Percentiles rank a stretch among this genome's conserved stretches.
These are phyloP conservation scores for Sicus ferrugineus DNA, from an alignment of 2,888 invertebrate genomes.

Conservation along the genomic window DNA sequence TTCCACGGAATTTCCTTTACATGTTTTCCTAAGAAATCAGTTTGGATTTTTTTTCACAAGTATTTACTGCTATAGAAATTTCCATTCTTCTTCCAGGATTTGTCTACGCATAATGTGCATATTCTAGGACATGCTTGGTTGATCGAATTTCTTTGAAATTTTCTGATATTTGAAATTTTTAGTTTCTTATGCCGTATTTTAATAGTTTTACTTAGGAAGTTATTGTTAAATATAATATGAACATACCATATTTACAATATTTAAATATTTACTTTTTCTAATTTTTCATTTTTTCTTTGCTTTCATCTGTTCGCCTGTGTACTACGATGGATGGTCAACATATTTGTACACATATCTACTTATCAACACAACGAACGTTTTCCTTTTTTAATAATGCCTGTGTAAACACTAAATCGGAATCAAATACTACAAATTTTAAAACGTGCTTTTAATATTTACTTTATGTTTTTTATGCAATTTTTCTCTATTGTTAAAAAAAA, in stretches of 20 bases:
- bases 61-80: too few species aligned
- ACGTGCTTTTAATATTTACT: slow-evolving; percentile 34
- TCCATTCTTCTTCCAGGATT: too few species aligned
- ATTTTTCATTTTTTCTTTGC: slow-evolving; percentile 53
- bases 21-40: too few species aligned
- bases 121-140: too few species aligned
- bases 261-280: slow-evolving; percentile 46
- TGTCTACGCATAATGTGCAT: too few species aligned
- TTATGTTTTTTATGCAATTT: slow-evolving; percentile 30
- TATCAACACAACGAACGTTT: neutral
- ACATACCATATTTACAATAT: slow-evolving; percentile 23
- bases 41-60: too few species aligned
- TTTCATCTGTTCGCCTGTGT: slow-evolving; percentile 64
- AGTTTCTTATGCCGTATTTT: too few species aligned
- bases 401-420: neutral
- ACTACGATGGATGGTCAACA: slow-evolving; percentile 50
- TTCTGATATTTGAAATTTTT: too few species aligned
- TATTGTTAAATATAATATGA: neutral
- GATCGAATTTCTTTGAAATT: too few species aligned
- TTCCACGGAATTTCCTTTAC: too few species aligned
- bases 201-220: too few species aligned
- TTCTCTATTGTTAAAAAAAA: slow-evolving; percentile 22
- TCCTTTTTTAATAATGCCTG: slow-evolving; percentile 1
- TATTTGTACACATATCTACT: slow-evolving; percentile 39
- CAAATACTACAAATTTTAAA: slow-evolving; percentile 33